Evolutionary conservation across 1,140 invertebrate genomes (phyloP).

Genomic region (Telenomus remus): DNA sequence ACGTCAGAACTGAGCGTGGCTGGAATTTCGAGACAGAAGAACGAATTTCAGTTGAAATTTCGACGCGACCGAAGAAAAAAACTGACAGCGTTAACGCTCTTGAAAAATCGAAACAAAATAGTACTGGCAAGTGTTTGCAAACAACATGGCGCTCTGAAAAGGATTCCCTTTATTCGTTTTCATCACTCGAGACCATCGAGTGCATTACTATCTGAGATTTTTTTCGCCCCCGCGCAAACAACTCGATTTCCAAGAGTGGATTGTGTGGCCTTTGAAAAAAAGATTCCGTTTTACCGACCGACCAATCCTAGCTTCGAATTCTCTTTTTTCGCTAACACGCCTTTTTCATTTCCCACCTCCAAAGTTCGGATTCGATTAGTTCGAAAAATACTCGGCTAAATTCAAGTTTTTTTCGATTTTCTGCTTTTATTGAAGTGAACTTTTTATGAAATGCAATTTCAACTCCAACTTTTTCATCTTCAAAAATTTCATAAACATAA

Average conservation of each 20-base stretch:
- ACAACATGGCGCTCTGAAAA: slow-evolving; percentile 49
- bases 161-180: slow-evolving; percentile 30
- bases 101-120: slow-evolving; percentile 56
- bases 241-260: slow-evolving; percentile 3
- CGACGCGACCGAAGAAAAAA: slow-evolving; percentile 40
- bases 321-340: too few species aligned
- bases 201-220: slow-evolving; percentile 24
- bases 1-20: slow-evolving; percentile 59
- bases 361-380: too few species aligned
- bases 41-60: slow-evolving; percentile 55
- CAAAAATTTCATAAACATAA: too few species aligned
- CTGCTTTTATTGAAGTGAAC: too few species aligned
- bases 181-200: slow-evolving; percentile 19
- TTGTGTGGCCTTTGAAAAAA: neutral
- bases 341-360: too few species aligned
- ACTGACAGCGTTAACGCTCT: slow-evolving; percentile 40
- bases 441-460: too few species aligned
- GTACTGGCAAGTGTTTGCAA: slow-evolving; percentile 36
- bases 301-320: too few species aligned
- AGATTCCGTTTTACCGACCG: neutral
- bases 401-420: too few species aligned
- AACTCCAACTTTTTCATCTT: too few species aligned
- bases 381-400: too few species aligned
- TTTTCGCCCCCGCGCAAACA: neutral
- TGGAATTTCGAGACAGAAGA: slow-evolving; percentile 56